Evolutionary conservation across 2,888 invertebrate species (phyloP).

Genomic region (Morpho deidamia): DNA sequence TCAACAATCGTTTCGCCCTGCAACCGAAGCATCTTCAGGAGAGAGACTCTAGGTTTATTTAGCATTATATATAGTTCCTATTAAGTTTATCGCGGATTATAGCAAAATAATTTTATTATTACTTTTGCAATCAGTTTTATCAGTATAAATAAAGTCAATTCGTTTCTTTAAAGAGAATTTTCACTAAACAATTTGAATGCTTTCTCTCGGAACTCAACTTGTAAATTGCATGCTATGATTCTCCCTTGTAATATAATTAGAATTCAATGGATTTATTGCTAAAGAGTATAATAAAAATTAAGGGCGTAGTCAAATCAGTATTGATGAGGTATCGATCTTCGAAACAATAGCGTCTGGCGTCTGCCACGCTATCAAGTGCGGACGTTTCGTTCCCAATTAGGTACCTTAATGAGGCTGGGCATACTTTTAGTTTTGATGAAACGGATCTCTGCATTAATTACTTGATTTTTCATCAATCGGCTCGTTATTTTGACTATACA

Average conservation of each 20-base stretch:
- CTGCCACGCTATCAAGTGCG: conserved; percentile 15
- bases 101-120: too few species aligned
- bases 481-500: conserved; percentile 1
- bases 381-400: conserved; percentile 20
- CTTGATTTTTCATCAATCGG: not conserved
- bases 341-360: conserved; percentile 20
- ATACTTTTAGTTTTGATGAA: conserved; percentile 12
- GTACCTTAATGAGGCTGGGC: conserved; percentile 11
- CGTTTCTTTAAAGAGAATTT: too few species aligned
- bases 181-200: too few species aligned
- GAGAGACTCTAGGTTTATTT: too few species aligned
- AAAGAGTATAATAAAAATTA: not conserved
- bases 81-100: too few species aligned
- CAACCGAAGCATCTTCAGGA: too few species aligned
- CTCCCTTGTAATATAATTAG: not conserved
- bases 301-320: not conserved
- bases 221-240: not conserved
- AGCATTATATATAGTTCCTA: too few species aligned
- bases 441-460: conserved; percentile 7
- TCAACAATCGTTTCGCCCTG: too few species aligned
- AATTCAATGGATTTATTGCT: not conserved
- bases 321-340: conserved; percentile 15
- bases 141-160: too few species aligned
- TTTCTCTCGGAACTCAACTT: too few species aligned
- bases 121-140: too few species aligned